phyloP scores from a whole-genome alignment of 2,888 invertebrate species.

The Dichetophora obliterata region DNA sequence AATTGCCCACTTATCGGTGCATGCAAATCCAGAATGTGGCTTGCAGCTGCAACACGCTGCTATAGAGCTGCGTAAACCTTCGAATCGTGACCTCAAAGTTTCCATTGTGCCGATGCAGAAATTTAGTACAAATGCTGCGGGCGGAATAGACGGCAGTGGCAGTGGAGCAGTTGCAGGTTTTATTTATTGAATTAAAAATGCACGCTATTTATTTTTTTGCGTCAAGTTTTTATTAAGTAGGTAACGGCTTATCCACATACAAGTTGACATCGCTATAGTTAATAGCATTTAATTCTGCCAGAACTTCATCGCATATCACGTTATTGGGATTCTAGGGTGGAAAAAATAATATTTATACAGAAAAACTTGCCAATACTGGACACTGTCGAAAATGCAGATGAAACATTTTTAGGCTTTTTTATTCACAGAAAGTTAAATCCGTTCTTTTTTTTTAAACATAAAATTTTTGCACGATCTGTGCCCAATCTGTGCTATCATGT shows the following conservation, averaged over 20 bases:
- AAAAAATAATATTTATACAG: neutral
- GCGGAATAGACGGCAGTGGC: neutral
- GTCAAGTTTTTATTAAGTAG: neutral
- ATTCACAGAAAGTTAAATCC: no score
- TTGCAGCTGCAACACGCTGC: constrained; percentile 92
- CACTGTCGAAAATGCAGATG: neutral
- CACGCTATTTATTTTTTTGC: neutral
- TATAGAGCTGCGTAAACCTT: constrained; percentile 81
- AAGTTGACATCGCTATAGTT: constrained; percentile 53
- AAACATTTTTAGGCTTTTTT: no score
- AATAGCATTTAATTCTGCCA: constrained; percentile 54
- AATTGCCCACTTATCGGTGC: constrained; percentile 80
- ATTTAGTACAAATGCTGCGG: constrained; percentile 34
- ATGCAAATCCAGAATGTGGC: constrained; percentile 88
- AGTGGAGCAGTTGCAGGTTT: neutral
- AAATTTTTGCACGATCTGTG: no score
- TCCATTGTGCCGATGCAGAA: constrained; percentile 64
- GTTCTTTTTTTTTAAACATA: no score
- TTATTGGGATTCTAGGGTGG: constrained; percentile 48
- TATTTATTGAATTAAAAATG: constrained; percentile 27
- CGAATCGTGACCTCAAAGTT: constrained; percentile 70
- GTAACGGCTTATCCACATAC: constrained; percentile 54
- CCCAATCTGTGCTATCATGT: no score
- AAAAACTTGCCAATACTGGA: no score
- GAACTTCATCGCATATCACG: constrained; percentile 53